A percentile compares a stretch with the other conserved stretches of the same genome.
Conservation (phyloP, 2,888 invertebrate species). For the Trichopoda pennipes region DNA sequence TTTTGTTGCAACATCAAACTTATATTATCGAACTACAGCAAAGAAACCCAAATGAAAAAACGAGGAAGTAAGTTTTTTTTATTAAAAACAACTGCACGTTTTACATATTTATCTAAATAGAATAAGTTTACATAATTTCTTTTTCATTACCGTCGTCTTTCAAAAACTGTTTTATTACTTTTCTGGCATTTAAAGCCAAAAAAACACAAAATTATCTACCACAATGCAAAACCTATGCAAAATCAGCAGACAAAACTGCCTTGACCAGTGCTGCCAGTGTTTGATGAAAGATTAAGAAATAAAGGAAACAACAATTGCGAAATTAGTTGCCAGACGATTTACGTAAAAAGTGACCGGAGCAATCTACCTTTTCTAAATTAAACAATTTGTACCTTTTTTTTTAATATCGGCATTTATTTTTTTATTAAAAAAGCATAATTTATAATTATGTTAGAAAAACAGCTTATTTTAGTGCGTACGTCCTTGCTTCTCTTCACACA, state of each 20-base stretch:
- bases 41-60: slow-evolving; percentile 36
- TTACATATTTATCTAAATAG: neutral
- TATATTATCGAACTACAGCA: slow-evolving; percentile 41
- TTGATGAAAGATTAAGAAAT: neutral
- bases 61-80: slow-evolving; percentile 29
- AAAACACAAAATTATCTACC: slow-evolving; percentile 46
- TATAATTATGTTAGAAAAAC: too few relatives aligned
- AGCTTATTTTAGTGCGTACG: too few relatives aligned
- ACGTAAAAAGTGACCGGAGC: neutral
- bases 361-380: too few relatives aligned
- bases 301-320: neutral
- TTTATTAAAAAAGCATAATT: too few relatives aligned
- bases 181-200: slow-evolving; percentile 61
- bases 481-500: too few relatives aligned
- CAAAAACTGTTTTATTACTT: slow-evolving; percentile 31
- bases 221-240: slow-evolving; percentile 45
- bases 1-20: slow-evolving; percentile 44
- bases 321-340: neutral
- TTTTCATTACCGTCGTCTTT: slow-evolving; percentile 35
- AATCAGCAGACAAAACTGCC: slow-evolving; percentile 40
- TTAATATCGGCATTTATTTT: too few relatives aligned
- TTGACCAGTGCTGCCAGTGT: slow-evolving; percentile 20
- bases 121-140: neutral
- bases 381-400: too few relatives aligned
- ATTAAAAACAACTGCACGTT: slow-evolving; percentile 13